phyloP scores from a whole-genome alignment of 2,888 invertebrate species.

The Cataglyphis livida region DNA sequence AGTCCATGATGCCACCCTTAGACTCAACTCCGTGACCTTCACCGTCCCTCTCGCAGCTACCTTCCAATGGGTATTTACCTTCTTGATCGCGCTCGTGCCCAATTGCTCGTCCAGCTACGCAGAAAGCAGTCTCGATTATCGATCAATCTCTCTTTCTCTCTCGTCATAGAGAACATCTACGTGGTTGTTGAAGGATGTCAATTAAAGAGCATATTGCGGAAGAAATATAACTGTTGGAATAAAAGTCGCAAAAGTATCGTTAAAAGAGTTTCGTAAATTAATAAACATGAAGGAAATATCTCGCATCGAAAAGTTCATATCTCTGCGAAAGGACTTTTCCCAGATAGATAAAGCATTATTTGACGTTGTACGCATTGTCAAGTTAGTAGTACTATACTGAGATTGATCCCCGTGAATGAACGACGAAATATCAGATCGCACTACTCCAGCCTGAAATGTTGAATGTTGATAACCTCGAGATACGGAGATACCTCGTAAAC shows the following conservation, averaged over 20 bases:
- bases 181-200: not conserved
- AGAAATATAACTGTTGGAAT: not conserved
- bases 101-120: slow-evolving; percentile 83
- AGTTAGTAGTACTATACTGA: not conserved
- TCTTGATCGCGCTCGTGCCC: slow-evolving; percentile 83
- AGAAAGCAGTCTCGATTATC: slow-evolving; percentile 58
- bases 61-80: slow-evolving; percentile 81
- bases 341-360: not conserved
- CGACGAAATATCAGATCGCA: slow-evolving; percentile 22
- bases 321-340: not conserved
- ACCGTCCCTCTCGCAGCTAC: slow-evolving; percentile 82
- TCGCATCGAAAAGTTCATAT: not conserved
- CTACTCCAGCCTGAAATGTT: slow-evolving; percentile 2
- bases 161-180: not conserved
- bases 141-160: not conserved
- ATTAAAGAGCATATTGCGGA: not conserved
- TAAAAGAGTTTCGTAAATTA: not conserved
- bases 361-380: not conserved
- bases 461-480: slow-evolving; percentile 35
- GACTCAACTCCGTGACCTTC: slow-evolving; percentile 82
- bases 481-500: slow-evolving; percentile 9
- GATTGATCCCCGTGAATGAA: slow-evolving; percentile 23
- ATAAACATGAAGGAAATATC: not conserved
- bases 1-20: slow-evolving; percentile 94
- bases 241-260: not conserved